phyloP scores from a whole-genome alignment of 2,797 vertebrate species.

The Sorex maritimensis region DNA sequence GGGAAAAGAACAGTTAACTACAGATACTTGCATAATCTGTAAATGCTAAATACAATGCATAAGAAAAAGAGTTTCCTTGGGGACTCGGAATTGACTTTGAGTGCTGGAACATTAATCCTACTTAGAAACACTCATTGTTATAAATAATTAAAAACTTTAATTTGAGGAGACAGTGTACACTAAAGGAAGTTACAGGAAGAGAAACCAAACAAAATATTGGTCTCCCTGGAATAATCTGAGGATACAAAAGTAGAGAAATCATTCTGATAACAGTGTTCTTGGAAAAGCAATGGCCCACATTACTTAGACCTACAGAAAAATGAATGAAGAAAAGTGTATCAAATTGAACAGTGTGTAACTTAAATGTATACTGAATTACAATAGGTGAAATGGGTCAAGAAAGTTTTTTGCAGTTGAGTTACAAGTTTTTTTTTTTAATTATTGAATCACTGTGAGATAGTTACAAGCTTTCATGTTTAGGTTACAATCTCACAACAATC shows the following conservation, averaged over 20 bases:
- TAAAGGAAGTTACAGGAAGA: conserved; percentile 83
- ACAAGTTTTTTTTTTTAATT: background rate
- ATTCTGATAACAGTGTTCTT: conserved; percentile 53
- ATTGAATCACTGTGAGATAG: too few species aligned
- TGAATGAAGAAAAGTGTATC: background rate
- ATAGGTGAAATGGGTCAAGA: background rate
- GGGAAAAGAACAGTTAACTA: conserved; percentile 70
- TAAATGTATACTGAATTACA: conserved; percentile 29
- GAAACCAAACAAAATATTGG: conserved; percentile 69
- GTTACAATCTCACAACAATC: too few species aligned
- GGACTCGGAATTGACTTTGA: conserved; percentile 84
- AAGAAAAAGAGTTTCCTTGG: conserved; percentile 67
- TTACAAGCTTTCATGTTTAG: too few species aligned
- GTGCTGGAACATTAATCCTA: conserved; percentile 84
- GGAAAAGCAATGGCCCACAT: conserved; percentile 11
- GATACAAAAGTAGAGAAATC: conserved; percentile 56
- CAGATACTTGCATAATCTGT: conserved; percentile 39
- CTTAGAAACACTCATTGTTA: conserved; percentile 88
- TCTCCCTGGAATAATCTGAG: conserved; percentile 57
- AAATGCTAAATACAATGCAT: conserved; percentile 61
- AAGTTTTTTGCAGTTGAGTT: background rate
- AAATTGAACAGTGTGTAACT: background rate
- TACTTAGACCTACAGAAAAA: conserved; percentile 37
- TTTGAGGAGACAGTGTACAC: conserved; percentile 81
- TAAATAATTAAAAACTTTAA: conserved; percentile 91